Percentiles rank a stretch among this genome's conserved stretches.
These are phyloP conservation scores for Anas acuta DNA, from an alignment of 2,797 vertebrate genomes.

Conservation along the genomic window DNA sequence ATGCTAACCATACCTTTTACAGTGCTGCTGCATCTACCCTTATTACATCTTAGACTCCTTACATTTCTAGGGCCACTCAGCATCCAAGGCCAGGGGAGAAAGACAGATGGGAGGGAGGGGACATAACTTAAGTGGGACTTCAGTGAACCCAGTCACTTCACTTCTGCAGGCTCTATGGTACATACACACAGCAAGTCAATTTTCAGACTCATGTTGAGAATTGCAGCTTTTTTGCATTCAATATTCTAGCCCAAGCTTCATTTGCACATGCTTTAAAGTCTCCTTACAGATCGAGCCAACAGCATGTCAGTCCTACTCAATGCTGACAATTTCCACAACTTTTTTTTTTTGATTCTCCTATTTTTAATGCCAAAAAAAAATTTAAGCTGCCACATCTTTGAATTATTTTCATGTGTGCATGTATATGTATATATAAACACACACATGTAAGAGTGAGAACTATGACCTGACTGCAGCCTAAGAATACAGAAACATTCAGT, in stretches of 20 bases:
- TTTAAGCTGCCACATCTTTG: not conserved
- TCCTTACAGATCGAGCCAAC: not conserved
- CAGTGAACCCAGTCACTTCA: not conserved
- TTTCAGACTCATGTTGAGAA: not conserved
- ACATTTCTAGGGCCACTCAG: not conserved
- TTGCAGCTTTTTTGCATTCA: not conserved
- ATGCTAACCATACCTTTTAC: not conserved
- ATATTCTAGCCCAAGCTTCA: not conserved
- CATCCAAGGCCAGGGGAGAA: not conserved
- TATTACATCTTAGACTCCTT: not conserved
- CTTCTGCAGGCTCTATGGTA: not conserved
- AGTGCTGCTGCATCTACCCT: not conserved
- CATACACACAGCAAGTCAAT: not conserved
- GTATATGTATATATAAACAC: too few species aligned
- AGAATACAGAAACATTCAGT: not conserved
- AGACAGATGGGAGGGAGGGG: not conserved
- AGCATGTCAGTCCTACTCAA: not conserved
- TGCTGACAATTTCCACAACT: not conserved
- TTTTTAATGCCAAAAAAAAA: not conserved
- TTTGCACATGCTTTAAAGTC: not conserved
- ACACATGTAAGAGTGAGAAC: not conserved
- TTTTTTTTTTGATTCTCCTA: not conserved
- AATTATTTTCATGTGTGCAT: too few species aligned
- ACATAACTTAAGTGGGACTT: not conserved
- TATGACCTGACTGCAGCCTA: not conserved